Percentiles rank a stretch among this genome's conserved stretches.
phyloP scores from a whole-genome alignment of 2,113 vertebrate genomes.

The Grammatotria lemairii region DNA sequence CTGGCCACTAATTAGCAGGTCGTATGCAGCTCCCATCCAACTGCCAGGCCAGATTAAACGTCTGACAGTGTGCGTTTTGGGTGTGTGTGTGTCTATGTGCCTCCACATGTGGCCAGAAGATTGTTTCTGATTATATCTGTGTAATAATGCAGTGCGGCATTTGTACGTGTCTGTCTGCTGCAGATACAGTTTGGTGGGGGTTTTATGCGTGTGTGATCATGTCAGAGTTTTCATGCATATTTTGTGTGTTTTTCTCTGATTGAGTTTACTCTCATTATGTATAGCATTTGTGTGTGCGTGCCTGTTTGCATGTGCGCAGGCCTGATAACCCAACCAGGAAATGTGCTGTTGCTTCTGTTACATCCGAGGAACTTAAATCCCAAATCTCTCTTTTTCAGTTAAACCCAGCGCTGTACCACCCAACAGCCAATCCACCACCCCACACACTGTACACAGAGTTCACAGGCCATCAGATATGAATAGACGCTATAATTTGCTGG shows the following conservation, averaged over 20 bases:
- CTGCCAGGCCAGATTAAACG: conserved; percentile 47
- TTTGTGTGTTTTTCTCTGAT: background rate
- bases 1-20: conserved; percentile 69
- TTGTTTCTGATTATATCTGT: conserved; percentile 9
- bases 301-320: background rate
- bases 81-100: background rate
- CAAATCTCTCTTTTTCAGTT: background rate
- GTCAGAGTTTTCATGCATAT: background rate
- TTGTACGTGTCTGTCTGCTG: background rate
- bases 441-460: conserved; percentile 10
- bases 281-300: background rate
- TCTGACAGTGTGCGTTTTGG: background rate
- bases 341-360: background rate
- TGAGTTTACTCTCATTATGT: background rate
- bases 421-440: background rate
- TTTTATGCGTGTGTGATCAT: background rate
- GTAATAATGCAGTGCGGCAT: background rate
- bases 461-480: conserved; percentile 64
- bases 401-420: background rate
- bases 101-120: conserved; percentile 20
- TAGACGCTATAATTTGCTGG: conserved; percentile 60
- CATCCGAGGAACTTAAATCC: conserved; percentile 11
- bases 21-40: conserved; percentile 35
- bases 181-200: background rate
- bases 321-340: conserved; percentile 29